Evolutionary conservation across 2,113 vertebrate species (phyloP), one percentile per base, ranked within the genome.

Genomic region (Caretta caretta): DNA sequence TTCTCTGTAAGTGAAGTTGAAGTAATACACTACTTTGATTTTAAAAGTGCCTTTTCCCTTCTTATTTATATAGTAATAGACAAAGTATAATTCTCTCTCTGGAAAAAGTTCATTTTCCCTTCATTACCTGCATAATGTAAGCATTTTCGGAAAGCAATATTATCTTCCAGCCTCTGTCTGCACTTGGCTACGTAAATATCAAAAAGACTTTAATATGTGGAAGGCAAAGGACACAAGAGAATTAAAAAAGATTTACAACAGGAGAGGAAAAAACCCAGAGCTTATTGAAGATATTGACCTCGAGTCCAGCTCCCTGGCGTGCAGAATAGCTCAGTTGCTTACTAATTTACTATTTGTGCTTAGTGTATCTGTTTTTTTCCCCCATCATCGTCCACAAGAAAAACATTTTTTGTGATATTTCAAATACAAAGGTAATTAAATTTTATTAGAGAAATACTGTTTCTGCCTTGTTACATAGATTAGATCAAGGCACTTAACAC

Each of bases 141-240:
- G 22, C 22, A 24, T 0, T 3, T 13, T 59, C 5, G 35, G 46
- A 65, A 90, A 86, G 83, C 20, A 84, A 31, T 91, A 93, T 94
- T 87, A 75, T 80, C 76, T 93, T 69, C 53, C 25, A 88, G 53
- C 19, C 75, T 90, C 57, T 83, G 79, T 90, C 92, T 88, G 83
- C n/a, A 80, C 75, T 95, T 35, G 5, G 48, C 93, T 95, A 87
- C 0, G 17, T 89, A 96, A 96, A 97, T 96, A 96, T 85, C 94
- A 98, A 50, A 90, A 97, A 96, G 90, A 92, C 96, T 95, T 96
- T 13, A 53, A 20, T 50, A 53, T 6, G 4, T 83, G 65, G 54
- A 91, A 93, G 51, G 56, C 16, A 94, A 97, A 96, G 88, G 87
- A 92, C 91, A 93, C 69, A 42, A 16, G 65, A 95, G 83, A 97